Conservation (phyloP, 2,888 invertebrate genomes). For the Scaptomyza polygonia region DNA sequence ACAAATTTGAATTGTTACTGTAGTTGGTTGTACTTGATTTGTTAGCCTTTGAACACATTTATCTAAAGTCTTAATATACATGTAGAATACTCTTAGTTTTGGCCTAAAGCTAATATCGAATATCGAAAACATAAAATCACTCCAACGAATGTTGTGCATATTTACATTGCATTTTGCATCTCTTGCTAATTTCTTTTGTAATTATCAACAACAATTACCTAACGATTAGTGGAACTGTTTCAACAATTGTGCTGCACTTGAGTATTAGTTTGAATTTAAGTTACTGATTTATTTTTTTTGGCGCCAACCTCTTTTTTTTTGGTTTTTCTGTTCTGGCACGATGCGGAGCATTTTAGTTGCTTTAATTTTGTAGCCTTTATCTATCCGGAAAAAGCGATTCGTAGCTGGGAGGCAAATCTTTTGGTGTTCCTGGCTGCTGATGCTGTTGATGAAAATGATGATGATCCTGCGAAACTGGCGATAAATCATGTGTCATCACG, state of each 20-base stretch:
- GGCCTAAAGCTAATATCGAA: conserved; percentile 38
- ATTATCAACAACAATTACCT: conserved; percentile 14
- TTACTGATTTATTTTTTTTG: conserved; percentile 11
- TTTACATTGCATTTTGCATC: conserved; percentile 44
- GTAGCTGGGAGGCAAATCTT: conserved; percentile 83
- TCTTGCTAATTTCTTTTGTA: background rate
- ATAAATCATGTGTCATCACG: conserved; percentile 45
- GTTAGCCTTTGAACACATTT: conserved; percentile 54
- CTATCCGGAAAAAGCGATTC: conserved; percentile 83
- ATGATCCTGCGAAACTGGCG: conserved; percentile 53
- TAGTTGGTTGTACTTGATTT: conserved; percentile 39
- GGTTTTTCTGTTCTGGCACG: conserved; percentile 64
- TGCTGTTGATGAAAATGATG: conserved; percentile 43
- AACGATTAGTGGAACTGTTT: conserved; percentile 33
- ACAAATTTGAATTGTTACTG: conserved; percentile 1
- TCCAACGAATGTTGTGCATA: conserved; percentile 49
- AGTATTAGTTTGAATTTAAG: conserved; percentile 16
- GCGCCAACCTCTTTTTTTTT: conserved; percentile 38
- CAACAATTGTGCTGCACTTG: conserved; percentile 54
- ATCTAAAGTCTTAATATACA: conserved; percentile 25
- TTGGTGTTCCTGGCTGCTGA: conserved; percentile 77
- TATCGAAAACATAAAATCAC: conserved; percentile 38
- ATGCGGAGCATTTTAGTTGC: conserved; percentile 44
- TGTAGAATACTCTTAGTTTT: conserved; percentile 26
- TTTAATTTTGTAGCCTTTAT: conserved; percentile 62